Base-by-base conservation (phyloP, 2,113 vertebrate species). In the Podilymbus podiceps region DNA sequence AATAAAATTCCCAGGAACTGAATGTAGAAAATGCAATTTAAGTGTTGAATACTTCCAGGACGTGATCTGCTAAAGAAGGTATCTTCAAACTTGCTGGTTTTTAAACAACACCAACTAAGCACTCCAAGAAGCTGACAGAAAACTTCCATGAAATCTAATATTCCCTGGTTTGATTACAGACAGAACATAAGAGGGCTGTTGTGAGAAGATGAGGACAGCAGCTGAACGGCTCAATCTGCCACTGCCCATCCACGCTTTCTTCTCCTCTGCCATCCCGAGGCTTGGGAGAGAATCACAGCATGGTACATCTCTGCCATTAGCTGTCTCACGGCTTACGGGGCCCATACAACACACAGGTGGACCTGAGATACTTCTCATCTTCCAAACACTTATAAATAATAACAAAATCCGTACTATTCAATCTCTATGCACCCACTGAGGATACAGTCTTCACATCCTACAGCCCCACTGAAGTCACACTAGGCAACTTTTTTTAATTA, bases 301-400 rank as follows among this genome's bases (percentile, higher is more conserved):
- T 0, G 2, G 44, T 22, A 18, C 0, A 0, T 28, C 50, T 30
- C 76, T 58, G 50, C 67, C 42, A 20, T 1, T 15, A 30, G n/a
- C 53, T 40, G n/a, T 1, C 30, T 35, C 64, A 24, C 5, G 7
- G 58, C 5, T 75, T 35, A 18, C 12, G 25, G 24, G 10, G 27
- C 55, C 53, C 27, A 17, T 12, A 27, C 25, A 33, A 30, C 38
- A 71, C 50, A 12, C 8, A 14, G 22, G 3, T 66, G 31, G n/a
- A 74, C 10, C 33, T 3, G 8, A 79, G 46, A 35, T 3, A 49
- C 10, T 47, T 27, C 53, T 42, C 40, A 64, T 6, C 64, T 46
- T 78, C 52, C 50, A 49, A 53, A 49, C 11, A 9, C 21, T 12
- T 19, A 25, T 3, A 80, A 35, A 23, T 1, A 63, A 1, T 0